Percentiles rank a stretch among this genome's conserved stretches.
Conservation (phyloP, 2,888 invertebrate species). For the Nebria brevicollis region DNA sequence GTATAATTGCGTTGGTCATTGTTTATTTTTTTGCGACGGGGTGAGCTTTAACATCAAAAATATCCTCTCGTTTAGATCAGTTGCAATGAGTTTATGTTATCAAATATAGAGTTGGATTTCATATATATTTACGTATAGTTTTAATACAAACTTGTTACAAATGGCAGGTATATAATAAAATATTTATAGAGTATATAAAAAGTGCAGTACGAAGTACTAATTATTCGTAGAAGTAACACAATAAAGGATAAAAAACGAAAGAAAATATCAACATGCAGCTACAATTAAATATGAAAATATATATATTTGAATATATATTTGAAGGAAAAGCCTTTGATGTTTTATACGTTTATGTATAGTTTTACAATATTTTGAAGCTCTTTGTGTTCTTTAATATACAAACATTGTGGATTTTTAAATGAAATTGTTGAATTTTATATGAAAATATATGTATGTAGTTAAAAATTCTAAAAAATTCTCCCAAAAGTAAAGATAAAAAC, state of each 20-base stretch:
- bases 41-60: no score
- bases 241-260: no score
- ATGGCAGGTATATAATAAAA: no score
- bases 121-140: no score
- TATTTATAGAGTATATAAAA: no score
- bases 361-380: conserved; percentile 3
- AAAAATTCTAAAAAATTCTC: background rate
- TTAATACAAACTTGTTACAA: no score
- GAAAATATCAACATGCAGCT: background rate
- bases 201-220: no score
- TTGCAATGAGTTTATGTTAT: no score
- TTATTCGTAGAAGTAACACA: no score
- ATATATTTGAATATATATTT: background rate
- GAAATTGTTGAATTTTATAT: background rate
- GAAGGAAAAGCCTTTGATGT: conserved; percentile 18
- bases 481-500: conserved; percentile 25
- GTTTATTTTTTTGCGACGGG: conserved; percentile 33
- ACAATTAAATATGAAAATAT: background rate
- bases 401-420: background rate
- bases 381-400: conserved; percentile 18
- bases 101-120: no score
- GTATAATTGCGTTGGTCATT: conserved; percentile 27
- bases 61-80: no score
- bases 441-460: background rate
- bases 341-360: conserved; percentile 7